Evolutionary conservation across 2,888 invertebrate species (phyloP).

Genomic region (Hedya salicella): DNA sequence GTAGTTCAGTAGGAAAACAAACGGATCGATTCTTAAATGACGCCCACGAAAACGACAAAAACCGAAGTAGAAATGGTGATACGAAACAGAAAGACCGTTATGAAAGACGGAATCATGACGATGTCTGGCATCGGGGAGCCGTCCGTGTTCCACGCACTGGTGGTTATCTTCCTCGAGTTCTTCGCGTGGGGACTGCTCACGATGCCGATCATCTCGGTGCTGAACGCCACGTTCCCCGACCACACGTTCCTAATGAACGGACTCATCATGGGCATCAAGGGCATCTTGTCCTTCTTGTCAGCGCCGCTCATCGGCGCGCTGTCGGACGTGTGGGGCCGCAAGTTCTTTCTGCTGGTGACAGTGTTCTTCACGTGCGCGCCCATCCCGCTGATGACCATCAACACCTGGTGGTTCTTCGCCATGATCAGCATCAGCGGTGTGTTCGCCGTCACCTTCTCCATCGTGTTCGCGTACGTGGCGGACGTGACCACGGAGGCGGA

Average conservation of each 20-base stretch:
- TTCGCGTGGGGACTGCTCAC: constrained; percentile 99
- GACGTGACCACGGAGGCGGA: constrained; percentile 99
- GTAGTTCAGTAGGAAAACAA: constrained; percentile 73
- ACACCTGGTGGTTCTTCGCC: constrained; percentile 99
- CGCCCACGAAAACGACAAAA: constrained; percentile 91
- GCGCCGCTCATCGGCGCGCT: constrained; percentile 99
- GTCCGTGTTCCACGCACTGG: constrained; percentile 98
- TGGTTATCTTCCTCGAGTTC: constrained; percentile 99
- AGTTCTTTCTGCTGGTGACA: constrained; percentile 98
- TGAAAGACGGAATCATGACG: constrained; percentile 95
- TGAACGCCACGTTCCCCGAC: constrained; percentile 99
- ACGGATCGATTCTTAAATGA: constrained; percentile 81
- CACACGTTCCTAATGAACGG: constrained; percentile 99
- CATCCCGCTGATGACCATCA: constrained; percentile 99
- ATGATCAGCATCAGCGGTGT: constrained; percentile 99
- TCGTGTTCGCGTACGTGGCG: constrained; percentile 99
- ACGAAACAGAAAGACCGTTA: constrained; percentile 93
- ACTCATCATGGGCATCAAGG: constrained; percentile 99
- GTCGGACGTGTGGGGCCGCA: constrained; percentile 99
- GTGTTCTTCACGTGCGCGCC: constrained; percentile 99
- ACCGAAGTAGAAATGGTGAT: constrained; percentile 95
- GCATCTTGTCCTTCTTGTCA: constrained; percentile 98
- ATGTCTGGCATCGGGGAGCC: constrained; percentile 96
- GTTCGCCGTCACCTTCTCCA: constrained; percentile 99
- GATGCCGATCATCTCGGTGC: constrained; percentile 97